Base-by-base conservation (phyloP, 1,140 invertebrate genomes). In the Orius insidiosus region DNA sequence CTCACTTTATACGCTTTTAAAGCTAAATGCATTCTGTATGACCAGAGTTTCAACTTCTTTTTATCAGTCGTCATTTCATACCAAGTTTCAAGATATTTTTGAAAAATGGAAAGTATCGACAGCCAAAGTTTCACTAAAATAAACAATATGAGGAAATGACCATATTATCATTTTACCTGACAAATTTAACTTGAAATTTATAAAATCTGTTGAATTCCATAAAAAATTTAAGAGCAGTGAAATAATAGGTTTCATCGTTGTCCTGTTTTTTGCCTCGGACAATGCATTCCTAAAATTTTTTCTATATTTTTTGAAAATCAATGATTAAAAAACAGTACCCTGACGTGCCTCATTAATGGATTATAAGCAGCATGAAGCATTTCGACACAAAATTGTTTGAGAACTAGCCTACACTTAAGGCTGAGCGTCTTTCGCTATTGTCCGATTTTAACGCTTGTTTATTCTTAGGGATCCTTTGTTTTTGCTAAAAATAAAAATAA, bases 381-480 rank as follows among this genome's bases (percentile, higher is more conserved):
- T 64, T 93, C 85, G 40, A 85, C 72, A n/a, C n/a, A 96, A 63
- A 95, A 95, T 58, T 96, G 86, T 64, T 90, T 90, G 40, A 96
- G 66, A 63, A 90, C 93, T 66, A 53, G 85, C n/a, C n/a, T 39
- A 92, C 78, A 47, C 75, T 77, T 37, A 88, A 72, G 1, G 80
- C 81, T 32, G 87, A 90, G 46, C 74, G 66, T 33, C 84, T 69
- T 49, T 74, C 75, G 11, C 60, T 53, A 36, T 59, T 57, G 39
- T 69, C 67, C 51, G 70, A 68, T 39, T 64, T 59, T 51, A 81
- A 59, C 4, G 78, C 74, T 18, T 69, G 57, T 38, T 71, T 64
- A 56, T 84, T 82, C 58, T 75, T 80, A 1, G 77, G 67, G 50
- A 62, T 75, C 56, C 73, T 76, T 10, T 69, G 60, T 48, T 74